phyloP scores from a whole-genome alignment of 1,140 invertebrate species.

The Meteorus sp. region DNA sequence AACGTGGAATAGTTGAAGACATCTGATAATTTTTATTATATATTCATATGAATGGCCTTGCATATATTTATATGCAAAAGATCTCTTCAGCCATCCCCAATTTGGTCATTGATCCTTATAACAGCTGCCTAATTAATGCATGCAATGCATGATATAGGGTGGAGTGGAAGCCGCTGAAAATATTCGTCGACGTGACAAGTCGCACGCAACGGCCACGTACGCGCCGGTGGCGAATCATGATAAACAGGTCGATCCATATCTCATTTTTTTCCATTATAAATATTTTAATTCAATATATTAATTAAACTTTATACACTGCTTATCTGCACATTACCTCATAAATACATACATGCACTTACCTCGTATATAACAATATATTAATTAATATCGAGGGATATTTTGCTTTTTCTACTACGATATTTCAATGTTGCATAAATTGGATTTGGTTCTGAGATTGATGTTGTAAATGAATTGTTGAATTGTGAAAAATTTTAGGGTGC shows the following conservation, averaged over 20 bases:
- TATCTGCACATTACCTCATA: conserved; percentile 32
- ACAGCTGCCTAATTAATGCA: conserved; percentile 59
- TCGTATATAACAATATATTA: conserved; percentile 12
- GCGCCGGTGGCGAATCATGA: conserved; percentile 58
- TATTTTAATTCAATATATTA: conserved; percentile 26
- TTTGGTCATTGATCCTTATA: conserved; percentile 50
- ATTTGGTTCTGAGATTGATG: too few relatives aligned
- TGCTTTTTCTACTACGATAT: conserved; percentile 41
- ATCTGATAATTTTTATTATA: too few relatives aligned
- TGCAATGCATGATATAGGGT: conserved; percentile 59
- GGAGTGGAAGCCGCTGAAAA: conserved; percentile 55
- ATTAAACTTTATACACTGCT: conserved; percentile 39
- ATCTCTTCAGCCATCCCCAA: conserved; percentile 13
- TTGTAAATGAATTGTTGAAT: background rate
- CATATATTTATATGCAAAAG: background rate
- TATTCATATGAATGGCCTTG: too few relatives aligned
- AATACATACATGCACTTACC: conserved; percentile 40
- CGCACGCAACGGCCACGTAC: conserved; percentile 55
- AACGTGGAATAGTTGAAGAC: too few relatives aligned
- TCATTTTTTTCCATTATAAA: conserved; percentile 46
- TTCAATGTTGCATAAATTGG: conserved; percentile 34
- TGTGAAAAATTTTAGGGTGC: conserved; percentile 43
- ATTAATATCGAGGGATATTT: background rate
- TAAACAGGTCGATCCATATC: conserved; percentile 58
- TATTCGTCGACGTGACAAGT: conserved; percentile 54